phyloP scores from a whole-genome alignment of 2,888 invertebrate species.

The Laothoe populi region DNA sequence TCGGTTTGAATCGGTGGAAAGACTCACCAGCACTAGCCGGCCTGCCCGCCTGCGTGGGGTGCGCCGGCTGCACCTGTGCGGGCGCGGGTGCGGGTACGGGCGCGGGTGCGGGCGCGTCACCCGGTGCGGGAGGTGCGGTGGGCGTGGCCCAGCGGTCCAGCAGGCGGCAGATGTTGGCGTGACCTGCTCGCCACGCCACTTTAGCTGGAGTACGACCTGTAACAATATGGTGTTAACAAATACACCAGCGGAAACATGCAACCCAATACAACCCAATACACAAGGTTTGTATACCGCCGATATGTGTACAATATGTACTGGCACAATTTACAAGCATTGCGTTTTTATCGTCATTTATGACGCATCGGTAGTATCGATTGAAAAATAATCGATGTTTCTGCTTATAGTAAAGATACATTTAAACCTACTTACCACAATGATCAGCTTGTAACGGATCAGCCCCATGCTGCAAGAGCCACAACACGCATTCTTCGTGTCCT shows the following conservation, averaged over 20 bases:
- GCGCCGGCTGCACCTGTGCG: constrained; percentile 52
- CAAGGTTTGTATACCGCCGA: too few species aligned
- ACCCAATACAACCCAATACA: too few species aligned
- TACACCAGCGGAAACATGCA: too few species aligned
- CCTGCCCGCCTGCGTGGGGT: constrained; percentile 34
- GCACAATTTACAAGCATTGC: too few species aligned
- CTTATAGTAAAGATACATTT: too few species aligned
- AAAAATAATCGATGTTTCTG: background rate
- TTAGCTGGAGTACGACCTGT: constrained; percentile 90
- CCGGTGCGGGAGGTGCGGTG: constrained; percentile 53
- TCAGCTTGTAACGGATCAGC: constrained; percentile 94
- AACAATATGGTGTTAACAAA: too few species aligned
- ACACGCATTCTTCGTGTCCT: constrained; percentile 96
- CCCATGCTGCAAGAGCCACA: constrained; percentile 91
- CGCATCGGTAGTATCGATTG: too few species aligned
- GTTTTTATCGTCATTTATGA: too few species aligned
- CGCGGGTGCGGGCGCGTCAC: constrained; percentile 38
- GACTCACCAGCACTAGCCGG: constrained; percentile 50
- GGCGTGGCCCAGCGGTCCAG: constrained; percentile 88
- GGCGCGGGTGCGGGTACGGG: constrained; percentile 57
- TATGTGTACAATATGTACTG: too few species aligned
- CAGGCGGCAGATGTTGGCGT: constrained; percentile 92
- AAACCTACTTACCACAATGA: constrained; percentile 86
- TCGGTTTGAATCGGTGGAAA: background rate
- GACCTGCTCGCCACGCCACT: constrained; percentile 96